Percentiles rank a stretch among this genome's conserved stretches.
phyloP scores from a whole-genome alignment of 1,140 invertebrate genomes.

The Neodiprion lecontei region DNA sequence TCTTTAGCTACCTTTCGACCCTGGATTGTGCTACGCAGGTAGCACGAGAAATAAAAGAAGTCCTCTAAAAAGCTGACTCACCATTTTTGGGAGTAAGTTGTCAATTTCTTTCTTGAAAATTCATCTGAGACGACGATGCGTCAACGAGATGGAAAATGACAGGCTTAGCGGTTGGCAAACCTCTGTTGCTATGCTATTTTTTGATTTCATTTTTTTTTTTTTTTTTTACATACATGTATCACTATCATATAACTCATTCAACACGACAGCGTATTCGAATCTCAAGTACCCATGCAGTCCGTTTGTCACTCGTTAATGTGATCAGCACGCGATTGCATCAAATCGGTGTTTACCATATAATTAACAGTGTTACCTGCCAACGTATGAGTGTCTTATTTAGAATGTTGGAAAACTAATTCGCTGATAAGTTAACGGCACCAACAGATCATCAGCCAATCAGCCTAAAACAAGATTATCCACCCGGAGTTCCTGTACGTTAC shows the following conservation, averaged over 20 bases:
- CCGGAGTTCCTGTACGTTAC: neutral
- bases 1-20: neutral
- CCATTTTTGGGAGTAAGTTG: neutral
- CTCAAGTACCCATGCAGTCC: too few species aligned
- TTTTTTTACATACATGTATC: too few species aligned
- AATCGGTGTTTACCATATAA: neutral
- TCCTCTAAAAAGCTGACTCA: neutral
- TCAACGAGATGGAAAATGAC: too few species aligned
- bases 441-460: neutral
- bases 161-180: too few species aligned
- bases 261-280: too few species aligned
- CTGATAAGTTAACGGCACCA: neutral
- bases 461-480: neutral
- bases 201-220: too few species aligned
- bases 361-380: neutral
- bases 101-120: neutral
- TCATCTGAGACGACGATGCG: too few species aligned
- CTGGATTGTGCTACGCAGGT: neutral
- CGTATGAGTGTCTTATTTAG: neutral
- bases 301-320: too few species aligned
- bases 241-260: too few species aligned
- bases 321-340: too few species aligned
- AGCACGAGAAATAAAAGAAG: neutral
- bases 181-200: too few species aligned
- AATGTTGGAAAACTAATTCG: neutral